Evolutionary conservation across 2,113 vertebrate genomes (phyloP), one percentile per base, ranked within the genome.

Genomic region (Cacatua alba): DNA sequence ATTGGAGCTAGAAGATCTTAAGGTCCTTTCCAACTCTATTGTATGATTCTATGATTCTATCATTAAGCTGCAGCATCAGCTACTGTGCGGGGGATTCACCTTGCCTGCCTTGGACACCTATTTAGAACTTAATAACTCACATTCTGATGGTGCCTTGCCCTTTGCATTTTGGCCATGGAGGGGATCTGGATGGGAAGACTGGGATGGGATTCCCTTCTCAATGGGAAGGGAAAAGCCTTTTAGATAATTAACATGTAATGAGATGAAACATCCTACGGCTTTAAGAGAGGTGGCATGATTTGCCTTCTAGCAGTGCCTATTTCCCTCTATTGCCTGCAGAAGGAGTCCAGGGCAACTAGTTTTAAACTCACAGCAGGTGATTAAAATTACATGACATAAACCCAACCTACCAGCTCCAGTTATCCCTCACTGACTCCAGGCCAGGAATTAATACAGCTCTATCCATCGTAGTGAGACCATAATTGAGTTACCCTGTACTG

Each of bases 361-460:
- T 94, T 67, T 71, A 75, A 84, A 89, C 43, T 68, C 57, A 67
- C 64, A 37, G 48, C 16, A 60, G 46, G 31, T 91, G 39, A 82
- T 84, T 82, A 87, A 89, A 93, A 92, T 84, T 82, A 76, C 69
- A 82, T 52, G 39, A 51, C 62, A 76, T 76, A 86, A 95, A 85
- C 87, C 77, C 83, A 77, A 44, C 71, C 74, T 92, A 62, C 87
- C 92, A 82, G 68, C 46, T 89, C 48, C 52, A n/a, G 77, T 94
- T 94, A 95, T 72, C 48, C 91, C 69, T 92, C 74, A 82, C 74
- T 2, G 2, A 94, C 84, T 96, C 53, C 82, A 91, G 93, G 70
- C 82, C 82, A 91, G 63, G 87, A 94, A 91, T 96, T 94, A 95
- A 91, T 93, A 52, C 52, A 59, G 74, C 87, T 94, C 86, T 80